Evolutionary conservation across 1,140 invertebrate genomes (phyloP), one percentile per base, ranked within the genome.

Genomic region (Drosophila arizonae): DNA sequence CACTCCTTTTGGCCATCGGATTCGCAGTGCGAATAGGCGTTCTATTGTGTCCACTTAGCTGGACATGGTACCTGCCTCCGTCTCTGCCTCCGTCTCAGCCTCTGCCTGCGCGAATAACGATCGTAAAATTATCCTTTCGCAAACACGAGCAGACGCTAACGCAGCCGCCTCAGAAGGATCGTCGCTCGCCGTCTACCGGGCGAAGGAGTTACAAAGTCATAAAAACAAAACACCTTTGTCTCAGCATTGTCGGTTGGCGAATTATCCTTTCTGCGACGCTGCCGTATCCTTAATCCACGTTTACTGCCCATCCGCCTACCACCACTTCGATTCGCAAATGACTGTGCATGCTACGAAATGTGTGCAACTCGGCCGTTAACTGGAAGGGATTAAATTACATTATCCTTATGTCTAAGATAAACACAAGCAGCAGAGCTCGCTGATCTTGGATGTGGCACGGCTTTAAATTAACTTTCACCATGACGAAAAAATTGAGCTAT

Each of bases 181-280:
- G 36, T 11, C 36, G n/a, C 28, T 11, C 36, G n/a, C 28, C 63
- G 72, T 72, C 76, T 67, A 70, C 74, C 63, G 52, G 72, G 58
- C 61, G 82, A 90, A 90, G 88, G 88, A 90, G 88, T 90, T 90
- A 79, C 88, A 79, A 87, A 90, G 84, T 81, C 76, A 81, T 90
- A 90, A 90, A 90, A 88, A 90, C 88, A 90, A 90, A 90, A 90
- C 88, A 90, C 88, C 88, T 90, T 90, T 90, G 81, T 90, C 68
- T 74, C 24, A 24, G 48, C 76, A 76, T 79, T 86, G 84, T 87
- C 76, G 79, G 84, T 88, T 84, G 61, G 79, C 80, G 85, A 87
- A 88, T 87, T 88, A 88, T 87, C 79, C 82, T 74, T 82, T 84
- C 76, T 68, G 58, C 66, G 70, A 76, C 76, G 79, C 82, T 81